Conservation (phyloP, 1,140 invertebrate species). For the Lepidurus arcticus region DNA sequence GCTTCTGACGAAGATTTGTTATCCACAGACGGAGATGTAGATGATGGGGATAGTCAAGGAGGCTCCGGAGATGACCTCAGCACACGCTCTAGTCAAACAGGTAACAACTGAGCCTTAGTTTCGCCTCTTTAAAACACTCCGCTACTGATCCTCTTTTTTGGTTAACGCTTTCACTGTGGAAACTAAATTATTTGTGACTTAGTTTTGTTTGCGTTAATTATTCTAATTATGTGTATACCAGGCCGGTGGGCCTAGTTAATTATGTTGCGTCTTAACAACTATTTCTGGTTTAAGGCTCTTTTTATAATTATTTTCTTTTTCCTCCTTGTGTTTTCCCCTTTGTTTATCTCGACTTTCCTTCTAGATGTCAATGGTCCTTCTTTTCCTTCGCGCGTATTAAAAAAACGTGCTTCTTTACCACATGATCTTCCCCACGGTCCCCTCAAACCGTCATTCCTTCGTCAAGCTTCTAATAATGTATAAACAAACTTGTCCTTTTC, state of each 20-base stretch:
- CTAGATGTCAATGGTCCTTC: constrained; percentile 26
- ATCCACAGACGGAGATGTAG: constrained; percentile 56
- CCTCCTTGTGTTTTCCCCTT: constrained; percentile 31
- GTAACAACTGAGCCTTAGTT: constrained; percentile 12
- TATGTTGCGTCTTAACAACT: not conserved
- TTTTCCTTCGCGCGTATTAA: constrained; percentile 22
- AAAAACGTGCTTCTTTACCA: constrained; percentile 22
- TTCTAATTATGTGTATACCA: not conserved
- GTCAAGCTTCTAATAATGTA: not conserved
- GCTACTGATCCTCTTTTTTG: too few species aligned
- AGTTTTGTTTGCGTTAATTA: not conserved
- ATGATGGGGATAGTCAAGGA: constrained; percentile 41
- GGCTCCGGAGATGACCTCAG: constrained; percentile 52
- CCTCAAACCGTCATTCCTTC: not conserved
- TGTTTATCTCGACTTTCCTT: constrained; percentile 22
- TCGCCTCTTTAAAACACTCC: too few species aligned
- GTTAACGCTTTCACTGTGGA: too few species aligned
- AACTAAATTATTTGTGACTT: too few species aligned
- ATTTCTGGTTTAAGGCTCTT: constrained; percentile 2
- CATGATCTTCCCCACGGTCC: not conserved
- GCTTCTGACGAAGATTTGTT: constrained; percentile 78
- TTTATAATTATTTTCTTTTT: constrained; percentile 23
- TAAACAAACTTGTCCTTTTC: not conserved
- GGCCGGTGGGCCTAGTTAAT: not conserved
- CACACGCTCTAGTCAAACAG: constrained; percentile 36